Evolutionary conservation across 2,113 vertebrate species (phyloP).

Genomic region (Barnardius zonarius): DNA sequence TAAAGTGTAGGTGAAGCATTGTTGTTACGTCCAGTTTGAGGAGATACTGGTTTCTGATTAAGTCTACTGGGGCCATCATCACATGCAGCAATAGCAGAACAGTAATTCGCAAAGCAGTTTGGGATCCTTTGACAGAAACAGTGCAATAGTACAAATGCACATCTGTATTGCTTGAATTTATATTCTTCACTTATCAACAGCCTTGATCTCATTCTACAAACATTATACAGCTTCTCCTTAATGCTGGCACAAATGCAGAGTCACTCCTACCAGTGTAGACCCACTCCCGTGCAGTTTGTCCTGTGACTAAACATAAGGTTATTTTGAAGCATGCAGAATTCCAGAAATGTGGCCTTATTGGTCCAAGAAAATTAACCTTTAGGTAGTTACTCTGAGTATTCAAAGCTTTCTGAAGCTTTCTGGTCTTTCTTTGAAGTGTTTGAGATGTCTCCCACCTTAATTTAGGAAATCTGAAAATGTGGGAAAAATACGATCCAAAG

Average conservation of each 20-base stretch:
- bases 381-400: background rate
- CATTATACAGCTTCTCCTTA: background rate
- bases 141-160: background rate
- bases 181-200: background rate
- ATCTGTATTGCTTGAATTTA: background rate
- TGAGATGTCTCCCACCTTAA: background rate
- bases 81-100: background rate
- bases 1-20: rapidly evolving
- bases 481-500: background rate
- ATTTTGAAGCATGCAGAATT: background rate
- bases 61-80: background rate
- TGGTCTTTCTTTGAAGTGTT: background rate
- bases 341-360: background rate
- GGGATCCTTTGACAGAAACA: background rate
- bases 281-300: background rate
- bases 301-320: background rate
- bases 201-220: background rate
- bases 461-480: background rate
- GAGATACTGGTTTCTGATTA: background rate
- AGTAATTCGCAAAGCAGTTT: background rate
- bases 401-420: background rate
- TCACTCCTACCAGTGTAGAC: background rate
- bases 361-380: background rate
- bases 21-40: background rate
- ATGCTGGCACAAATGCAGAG: background rate